A percentile compares a stretch with the other conserved stretches of the same genome.
These are phyloP conservation scores for Stomatorhinus ivindoensis DNA, from an alignment of 2,113 vertebrate genomes.

Conservation along the genomic window DNA sequence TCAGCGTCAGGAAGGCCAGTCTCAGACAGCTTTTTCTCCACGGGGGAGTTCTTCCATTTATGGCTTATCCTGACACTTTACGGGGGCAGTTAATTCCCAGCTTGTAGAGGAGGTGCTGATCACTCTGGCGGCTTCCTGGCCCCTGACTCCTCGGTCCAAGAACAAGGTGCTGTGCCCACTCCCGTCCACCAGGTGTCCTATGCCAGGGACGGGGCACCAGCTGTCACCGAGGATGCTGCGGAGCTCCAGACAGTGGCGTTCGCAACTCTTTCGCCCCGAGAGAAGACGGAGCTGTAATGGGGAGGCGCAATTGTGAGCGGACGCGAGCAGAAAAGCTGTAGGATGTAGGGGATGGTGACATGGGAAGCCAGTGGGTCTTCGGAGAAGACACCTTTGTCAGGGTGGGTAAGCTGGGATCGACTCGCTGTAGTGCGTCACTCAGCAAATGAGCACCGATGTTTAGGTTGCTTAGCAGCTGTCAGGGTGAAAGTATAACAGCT, in stretches of 20 bases:
- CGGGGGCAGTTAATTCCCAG: neutral
- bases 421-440: neutral
- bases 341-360: constrained; percentile 19
- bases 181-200: neutral
- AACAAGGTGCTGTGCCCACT: neutral
- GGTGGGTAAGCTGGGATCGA: constrained; percentile 28
- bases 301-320: neutral
- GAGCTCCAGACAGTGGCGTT: neutral
- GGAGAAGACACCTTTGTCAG: constrained; percentile 19
- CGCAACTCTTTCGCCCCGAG: neutral
- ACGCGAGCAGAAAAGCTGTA: neutral
- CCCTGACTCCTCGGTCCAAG: neutral
- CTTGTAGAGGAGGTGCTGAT: constrained; percentile 18
- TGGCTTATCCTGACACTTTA: constrained; percentile 8
- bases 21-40: constrained; percentile 17
- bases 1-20: neutral
- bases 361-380: constrained; percentile 21
- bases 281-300: neutral
- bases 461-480: neutral
- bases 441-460: neutral
- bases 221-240: neutral
- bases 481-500: neutral
- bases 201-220: neutral
- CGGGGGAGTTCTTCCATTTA: constrained; percentile 8
- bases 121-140: neutral